Conservation (phyloP, 2,797 vertebrate genomes). For the Steatocranus sp. region DNA sequence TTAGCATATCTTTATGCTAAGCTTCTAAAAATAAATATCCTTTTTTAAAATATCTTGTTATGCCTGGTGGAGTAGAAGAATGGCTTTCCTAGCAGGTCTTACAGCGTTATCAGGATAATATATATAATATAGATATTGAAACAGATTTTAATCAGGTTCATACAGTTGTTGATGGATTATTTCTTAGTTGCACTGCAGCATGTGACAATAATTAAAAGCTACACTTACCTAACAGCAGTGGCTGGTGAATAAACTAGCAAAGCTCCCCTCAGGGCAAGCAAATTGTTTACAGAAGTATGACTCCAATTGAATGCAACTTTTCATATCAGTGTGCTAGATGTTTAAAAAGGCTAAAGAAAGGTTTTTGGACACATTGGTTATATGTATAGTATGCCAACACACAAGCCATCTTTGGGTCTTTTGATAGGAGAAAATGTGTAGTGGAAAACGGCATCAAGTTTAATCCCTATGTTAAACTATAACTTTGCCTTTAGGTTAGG, state of each 20-base stretch:
- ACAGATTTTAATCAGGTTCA: neutral
- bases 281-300: neutral
- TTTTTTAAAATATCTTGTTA: neutral
- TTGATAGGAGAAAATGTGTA: neutral
- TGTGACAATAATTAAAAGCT: neutral
- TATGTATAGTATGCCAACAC: neutral
- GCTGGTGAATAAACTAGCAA: neutral
- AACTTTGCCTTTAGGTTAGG: neutral
- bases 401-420: neutral
- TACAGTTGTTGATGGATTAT: neutral
- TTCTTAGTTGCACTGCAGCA: neutral
- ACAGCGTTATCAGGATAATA: neutral
- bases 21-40: neutral
- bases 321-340: neutral
- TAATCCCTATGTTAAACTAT: neutral
- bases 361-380: neutral
- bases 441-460: neutral
- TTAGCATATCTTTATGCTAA: neutral
- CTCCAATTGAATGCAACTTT: neutral
- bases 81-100: accelerated
- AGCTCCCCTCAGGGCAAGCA: neutral
- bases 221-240: neutral
- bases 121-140: neutral
- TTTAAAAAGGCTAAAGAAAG: neutral
- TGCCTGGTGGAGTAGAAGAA: neutral